Base-by-base conservation (phyloP, 1,140 invertebrate genomes). In the Panagrolaimus sp. region DNA sequence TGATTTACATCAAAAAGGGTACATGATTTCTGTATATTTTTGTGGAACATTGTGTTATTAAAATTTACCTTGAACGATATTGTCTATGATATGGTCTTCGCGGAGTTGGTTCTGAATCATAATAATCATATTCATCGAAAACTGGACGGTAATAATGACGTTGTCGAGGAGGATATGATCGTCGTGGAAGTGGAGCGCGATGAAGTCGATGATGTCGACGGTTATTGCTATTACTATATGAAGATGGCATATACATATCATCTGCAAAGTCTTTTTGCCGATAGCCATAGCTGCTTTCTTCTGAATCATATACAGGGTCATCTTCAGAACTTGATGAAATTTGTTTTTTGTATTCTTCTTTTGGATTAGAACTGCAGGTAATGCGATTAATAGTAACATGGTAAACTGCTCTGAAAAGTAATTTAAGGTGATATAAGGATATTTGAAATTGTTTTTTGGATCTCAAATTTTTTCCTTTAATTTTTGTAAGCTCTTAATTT, bases 101-200 rank as follows among this genome's bases (percentile, higher is more conserved):
- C 51, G 71, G 70, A n/a, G 61, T 65, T 5, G 70, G 57, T 44
- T 72, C 70, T 8, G 45, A n/a, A 14, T 72, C 71, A 43, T 72
- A 72, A 47, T 72, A 74, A n/a, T 72, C 71, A 48, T 72, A 72
- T n/a, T 68, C 46, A 65, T 72, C 71, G 45, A 74, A 73, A 9
- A 66, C 31, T 27, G 43, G 23, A 20, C 72, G 72, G 9, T 48
- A 25, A 63, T 73, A 73, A 16, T 47, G 62, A 25, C 51, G 53
- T n/a, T 51, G n/a, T n/a, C n/a, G 68, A 25, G n/a, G 47, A 66
- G 45, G 31, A 27, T 48, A 38, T 5, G 65, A 25, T 9, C n/a
- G 45, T 23, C 47, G 45, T 45, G 46, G 65, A 48, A 38, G 45
- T 23, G 43, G 44, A 23, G n/a, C n/a, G n/a, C n/a, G n/a, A n/a